phyloP scores from a whole-genome alignment of 2,888 invertebrate genomes.

The Creontiades dilutus region DNA sequence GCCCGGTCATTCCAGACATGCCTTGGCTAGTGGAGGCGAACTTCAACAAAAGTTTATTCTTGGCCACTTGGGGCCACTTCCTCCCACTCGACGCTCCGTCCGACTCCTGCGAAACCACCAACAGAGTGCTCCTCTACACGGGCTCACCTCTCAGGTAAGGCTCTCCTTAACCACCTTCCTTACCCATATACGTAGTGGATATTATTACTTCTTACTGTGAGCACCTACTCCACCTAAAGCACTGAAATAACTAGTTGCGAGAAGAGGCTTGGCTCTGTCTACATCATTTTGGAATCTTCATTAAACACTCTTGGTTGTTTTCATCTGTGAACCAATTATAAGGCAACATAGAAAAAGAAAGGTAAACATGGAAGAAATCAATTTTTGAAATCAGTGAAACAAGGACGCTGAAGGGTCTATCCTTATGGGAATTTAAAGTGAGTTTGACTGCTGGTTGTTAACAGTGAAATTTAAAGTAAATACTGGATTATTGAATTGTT shows the following conservation, averaged over 20 bases:
- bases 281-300: not conserved
- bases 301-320: not conserved
- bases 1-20: slow-evolving; percentile 78
- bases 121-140: slow-evolving; percentile 89
- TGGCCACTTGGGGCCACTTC: slow-evolving; percentile 90
- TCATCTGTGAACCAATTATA: not conserved
- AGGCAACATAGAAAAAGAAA: too few relatives aligned
- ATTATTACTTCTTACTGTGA: not conserved
- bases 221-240: not conserved
- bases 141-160: slow-evolving; percentile 81
- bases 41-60: slow-evolving; percentile 88
- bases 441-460: too few relatives aligned
- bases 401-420: too few relatives aligned
- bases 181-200: not conserved
- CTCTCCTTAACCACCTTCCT: not conserved
- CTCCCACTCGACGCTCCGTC: slow-evolving; percentile 83
- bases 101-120: slow-evolving; percentile 85
- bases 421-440: too few relatives aligned
- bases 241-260: not conserved
- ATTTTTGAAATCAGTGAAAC: too few relatives aligned
- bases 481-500: too few relatives aligned
- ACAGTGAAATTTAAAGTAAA: too few relatives aligned
- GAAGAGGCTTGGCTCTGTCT: not conserved
- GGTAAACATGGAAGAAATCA: too few relatives aligned
- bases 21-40: slow-evolving; percentile 90